Conservation (phyloP, 2,113 vertebrate genomes). For the Lepus timidus region DNA sequence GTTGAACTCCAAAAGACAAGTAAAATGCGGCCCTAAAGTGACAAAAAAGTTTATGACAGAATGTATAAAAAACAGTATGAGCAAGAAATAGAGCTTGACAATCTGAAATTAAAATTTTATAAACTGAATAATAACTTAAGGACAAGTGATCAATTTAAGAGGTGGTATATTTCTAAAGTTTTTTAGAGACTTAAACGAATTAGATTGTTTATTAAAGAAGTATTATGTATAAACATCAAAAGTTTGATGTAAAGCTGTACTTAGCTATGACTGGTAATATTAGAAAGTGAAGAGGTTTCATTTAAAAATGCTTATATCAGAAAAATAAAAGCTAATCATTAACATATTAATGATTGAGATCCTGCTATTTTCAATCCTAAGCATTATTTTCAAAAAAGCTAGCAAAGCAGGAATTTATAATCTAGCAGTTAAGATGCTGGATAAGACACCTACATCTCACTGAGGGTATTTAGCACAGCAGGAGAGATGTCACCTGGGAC, state of each 20-base stretch:
- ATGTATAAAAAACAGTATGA: neutral
- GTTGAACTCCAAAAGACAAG: constrained; percentile 40
- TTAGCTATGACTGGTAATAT: constrained; percentile 20
- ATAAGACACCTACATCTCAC: too few relatives aligned
- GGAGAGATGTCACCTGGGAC: too few relatives aligned
- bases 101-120: neutral
- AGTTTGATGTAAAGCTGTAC: constrained; percentile 37
- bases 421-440: too few relatives aligned
- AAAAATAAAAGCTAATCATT: constrained; percentile 47
- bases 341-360: constrained; percentile 24
- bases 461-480: too few relatives aligned
- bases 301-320: constrained; percentile 41
- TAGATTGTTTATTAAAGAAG: neutral
- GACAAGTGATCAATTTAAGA: constrained; percentile 20
- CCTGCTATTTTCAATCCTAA: constrained; percentile 2
- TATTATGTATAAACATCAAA: constrained; percentile 13
- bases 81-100: constrained; percentile 7
- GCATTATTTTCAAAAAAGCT: neutral
- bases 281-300: constrained; percentile 36
- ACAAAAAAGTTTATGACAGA: constrained; percentile 30
- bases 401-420: neutral
- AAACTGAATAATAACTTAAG: constrained; percentile 41
- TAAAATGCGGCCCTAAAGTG: neutral
- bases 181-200: constrained; percentile 34
- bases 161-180: neutral